Conservation (phyloP, 2,888 invertebrate genomes). For the Ceraclea dissimilis region DNA sequence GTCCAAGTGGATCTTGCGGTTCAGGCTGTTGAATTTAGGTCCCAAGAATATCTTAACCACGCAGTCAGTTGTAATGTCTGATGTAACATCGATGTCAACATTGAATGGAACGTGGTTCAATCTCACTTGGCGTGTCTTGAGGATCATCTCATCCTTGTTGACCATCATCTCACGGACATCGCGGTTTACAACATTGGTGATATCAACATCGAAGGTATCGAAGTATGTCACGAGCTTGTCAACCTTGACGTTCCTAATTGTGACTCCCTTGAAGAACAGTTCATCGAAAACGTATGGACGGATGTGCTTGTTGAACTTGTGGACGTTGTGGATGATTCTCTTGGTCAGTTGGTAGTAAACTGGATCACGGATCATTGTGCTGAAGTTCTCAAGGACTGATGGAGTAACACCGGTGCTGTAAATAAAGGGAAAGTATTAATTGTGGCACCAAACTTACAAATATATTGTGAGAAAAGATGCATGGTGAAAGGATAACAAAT, state of each 20-base stretch:
- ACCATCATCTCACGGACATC: conserved; percentile 43
- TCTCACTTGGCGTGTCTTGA: conserved; percentile 53
- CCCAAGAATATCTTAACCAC: conserved; percentile 62
- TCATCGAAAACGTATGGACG: conserved; percentile 57
- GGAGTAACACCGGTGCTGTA: conserved; percentile 32
- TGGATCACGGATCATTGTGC: conserved; percentile 64
- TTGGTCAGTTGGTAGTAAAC: conserved; percentile 63
- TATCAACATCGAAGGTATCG: conserved; percentile 58
- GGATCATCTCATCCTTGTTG: conserved; percentile 41
- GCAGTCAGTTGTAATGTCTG: conserved; percentile 50
- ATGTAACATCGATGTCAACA: conserved; percentile 47
- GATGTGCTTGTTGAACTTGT: conserved; percentile 52
- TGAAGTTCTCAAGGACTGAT: conserved; percentile 53
- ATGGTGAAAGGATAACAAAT: no score
- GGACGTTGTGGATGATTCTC: conserved; percentile 48
- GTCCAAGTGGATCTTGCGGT: conserved; percentile 43
- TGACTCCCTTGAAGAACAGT: conserved; percentile 55
- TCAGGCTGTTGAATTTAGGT: conserved; percentile 57
- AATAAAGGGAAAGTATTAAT: no score
- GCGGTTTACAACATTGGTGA: conserved; percentile 51
- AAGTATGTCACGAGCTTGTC: conserved; percentile 63
- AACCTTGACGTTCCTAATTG: conserved; percentile 53
- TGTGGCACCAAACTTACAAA: no score
- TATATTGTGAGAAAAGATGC: no score
- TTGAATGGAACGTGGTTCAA: conserved; percentile 59